These are phyloP conservation scores for Rhinolophus ferrumequinum DNA, from an alignment of 2,113 vertebrate species.

Conservation along the genomic window DNA sequence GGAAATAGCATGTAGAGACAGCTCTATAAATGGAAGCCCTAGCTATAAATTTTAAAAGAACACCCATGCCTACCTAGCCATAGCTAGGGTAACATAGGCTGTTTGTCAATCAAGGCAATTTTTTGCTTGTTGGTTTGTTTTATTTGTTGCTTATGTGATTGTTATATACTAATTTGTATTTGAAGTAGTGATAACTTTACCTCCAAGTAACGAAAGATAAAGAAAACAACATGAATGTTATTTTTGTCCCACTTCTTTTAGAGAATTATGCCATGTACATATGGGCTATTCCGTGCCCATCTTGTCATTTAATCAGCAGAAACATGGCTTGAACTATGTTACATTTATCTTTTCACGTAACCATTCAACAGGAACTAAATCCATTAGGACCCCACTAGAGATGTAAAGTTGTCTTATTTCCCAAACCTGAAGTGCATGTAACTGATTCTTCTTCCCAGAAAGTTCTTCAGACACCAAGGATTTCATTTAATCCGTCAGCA, in stretches of 20 bases:
- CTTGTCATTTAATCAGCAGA: background rate
- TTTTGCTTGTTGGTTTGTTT: slow-evolving; percentile 1
- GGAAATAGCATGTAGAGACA: slow-evolving; percentile 4
- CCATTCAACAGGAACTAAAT: slow-evolving; percentile 23
- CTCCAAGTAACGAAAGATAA: slow-evolving; percentile 36
- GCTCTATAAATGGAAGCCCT: slow-evolving; percentile 13
- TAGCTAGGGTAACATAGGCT: background rate
- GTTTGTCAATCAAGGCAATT: background rate
- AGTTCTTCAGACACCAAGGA: slow-evolving; percentile 21
- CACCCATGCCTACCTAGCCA: background rate
- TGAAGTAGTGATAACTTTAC: background rate
- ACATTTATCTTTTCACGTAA: slow-evolving; percentile 7
- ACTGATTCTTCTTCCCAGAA: slow-evolving; percentile 16
- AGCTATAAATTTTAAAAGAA: background rate
- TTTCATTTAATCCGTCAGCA: slow-evolving; percentile 67
- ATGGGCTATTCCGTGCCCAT: background rate
- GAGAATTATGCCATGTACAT: background rate
- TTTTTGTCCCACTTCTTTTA: background rate
- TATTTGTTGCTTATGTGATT: background rate
- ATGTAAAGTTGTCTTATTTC: slow-evolving; percentile 32
- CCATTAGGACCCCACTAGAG: slow-evolving; percentile 1
- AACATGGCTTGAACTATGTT: background rate
- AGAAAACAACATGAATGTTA: slow-evolving; percentile 19
- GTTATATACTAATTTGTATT: background rate
- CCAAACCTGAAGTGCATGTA: slow-evolving; percentile 24